A percentile compares a stretch with the other conserved stretches of the same genome.
These are phyloP conservation scores for Lithophane leautieri DNA, from an alignment of 2,888 invertebrate species.

Conservation along the genomic window DNA sequence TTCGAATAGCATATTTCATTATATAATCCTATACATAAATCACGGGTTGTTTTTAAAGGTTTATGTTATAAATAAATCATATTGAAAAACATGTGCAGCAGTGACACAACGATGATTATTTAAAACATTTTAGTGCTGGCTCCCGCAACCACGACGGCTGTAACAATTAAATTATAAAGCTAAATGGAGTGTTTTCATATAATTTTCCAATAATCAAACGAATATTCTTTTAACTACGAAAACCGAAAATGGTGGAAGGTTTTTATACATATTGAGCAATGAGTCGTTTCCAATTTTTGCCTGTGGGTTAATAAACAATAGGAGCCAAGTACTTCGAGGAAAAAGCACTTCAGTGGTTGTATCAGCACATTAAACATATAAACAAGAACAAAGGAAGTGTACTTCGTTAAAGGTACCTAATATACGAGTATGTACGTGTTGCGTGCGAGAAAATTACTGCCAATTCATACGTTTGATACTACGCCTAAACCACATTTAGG, in stretches of 20 bases:
- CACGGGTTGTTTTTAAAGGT: background rate
- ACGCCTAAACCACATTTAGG: conserved; percentile 55
- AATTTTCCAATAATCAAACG: conserved; percentile 27
- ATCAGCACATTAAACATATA: conserved; percentile 1
- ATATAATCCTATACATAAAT: background rate
- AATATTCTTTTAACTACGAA: conserved; percentile 2
- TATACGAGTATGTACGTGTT: conserved; percentile 30
- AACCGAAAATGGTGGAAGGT: background rate
- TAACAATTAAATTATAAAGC: conserved; percentile 24
- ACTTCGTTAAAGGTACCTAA: conserved; percentile 6
- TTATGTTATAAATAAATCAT: background rate
- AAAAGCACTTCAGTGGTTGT: conserved; percentile 12
- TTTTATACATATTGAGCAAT: background rate
- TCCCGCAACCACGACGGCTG: conserved; percentile 6
- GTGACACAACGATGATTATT: conserved; percentile 11
- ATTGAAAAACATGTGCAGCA: conserved; percentile 1
- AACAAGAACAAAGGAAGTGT: conserved; percentile 30
- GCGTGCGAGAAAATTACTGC: conserved; percentile 40
- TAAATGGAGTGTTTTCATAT: conserved; percentile 1
- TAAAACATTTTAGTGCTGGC: conserved; percentile 31
- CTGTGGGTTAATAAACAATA: background rate
- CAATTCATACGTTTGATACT: conserved; percentile 40
- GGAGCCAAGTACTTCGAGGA: background rate
- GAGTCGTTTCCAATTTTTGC: background rate
- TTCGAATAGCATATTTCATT: background rate